Evolutionary conservation across 2,797 vertebrate species (phyloP).

Genomic region (Salmo trutta): DNA sequence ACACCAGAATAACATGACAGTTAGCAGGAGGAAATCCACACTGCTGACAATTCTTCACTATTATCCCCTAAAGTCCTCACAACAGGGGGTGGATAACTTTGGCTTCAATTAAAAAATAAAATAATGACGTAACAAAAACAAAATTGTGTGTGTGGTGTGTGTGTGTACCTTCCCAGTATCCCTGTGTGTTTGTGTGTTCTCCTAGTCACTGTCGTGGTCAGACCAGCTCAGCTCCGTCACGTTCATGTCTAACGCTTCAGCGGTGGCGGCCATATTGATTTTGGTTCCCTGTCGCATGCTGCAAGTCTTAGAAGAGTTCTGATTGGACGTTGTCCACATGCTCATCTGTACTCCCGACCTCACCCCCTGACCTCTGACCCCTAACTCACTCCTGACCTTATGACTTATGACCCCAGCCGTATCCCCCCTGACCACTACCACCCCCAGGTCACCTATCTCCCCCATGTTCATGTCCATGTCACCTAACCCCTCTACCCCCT

Average conservation of each 20-base stretch:
- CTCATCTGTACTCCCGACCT: conserved; percentile 94
- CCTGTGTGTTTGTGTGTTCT: conserved; percentile 11
- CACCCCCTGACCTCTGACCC: conserved; percentile 51
- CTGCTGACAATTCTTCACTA: conserved; percentile 34
- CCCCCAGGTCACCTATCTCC: conserved; percentile 62
- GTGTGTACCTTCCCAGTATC: no score
- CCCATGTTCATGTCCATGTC: conserved; percentile 77
- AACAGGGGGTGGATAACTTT: conserved; percentile 45
- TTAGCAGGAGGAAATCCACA: conserved; percentile 20
- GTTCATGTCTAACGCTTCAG: conserved; percentile 75
- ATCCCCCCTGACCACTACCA: conserved; percentile 62
- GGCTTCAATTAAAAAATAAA: conserved; percentile 51
- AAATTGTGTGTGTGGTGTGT: not conserved
- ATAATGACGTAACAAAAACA: conserved; percentile 32
- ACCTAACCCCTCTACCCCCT: conserved; percentile 85
- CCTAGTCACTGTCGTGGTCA: conserved; percentile 82
- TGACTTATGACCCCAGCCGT: conserved; percentile 65
- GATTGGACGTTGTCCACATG: conserved; percentile 90
- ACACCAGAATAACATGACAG: conserved; percentile 48
- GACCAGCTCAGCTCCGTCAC: conserved; percentile 94
- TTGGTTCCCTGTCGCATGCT: conserved; percentile 93
- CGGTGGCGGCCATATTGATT: conserved; percentile 88
- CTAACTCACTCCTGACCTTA: conserved; percentile 65
- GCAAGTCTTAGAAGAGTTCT: conserved; percentile 97
- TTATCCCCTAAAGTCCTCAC: conserved; percentile 17